These are phyloP conservation scores for Saguinus midas DNA, from an alignment of 2,113 vertebrate species.

Conservation along the genomic window DNA sequence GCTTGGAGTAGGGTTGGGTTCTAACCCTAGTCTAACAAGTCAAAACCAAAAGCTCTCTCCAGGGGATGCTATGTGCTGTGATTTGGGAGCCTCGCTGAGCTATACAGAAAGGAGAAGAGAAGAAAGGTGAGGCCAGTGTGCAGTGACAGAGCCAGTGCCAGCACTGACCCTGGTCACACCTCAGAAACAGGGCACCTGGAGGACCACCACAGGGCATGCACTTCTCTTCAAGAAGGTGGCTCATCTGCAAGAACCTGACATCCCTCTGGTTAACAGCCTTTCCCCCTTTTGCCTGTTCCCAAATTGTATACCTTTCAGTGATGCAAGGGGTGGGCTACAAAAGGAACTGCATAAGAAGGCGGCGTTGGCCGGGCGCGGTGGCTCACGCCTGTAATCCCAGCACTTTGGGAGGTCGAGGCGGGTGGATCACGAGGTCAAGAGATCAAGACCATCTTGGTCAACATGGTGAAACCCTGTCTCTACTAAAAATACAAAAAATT, in stretches of 20 bases:
- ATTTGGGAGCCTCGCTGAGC: neutral
- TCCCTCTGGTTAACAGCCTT: neutral
- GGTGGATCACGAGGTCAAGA: no score
- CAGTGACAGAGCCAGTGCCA: neutral
- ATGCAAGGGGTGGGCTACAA: neutral
- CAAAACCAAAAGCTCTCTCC: neutral
- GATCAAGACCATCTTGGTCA: no score
- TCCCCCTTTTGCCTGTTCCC: neutral
- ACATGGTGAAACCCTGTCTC: no score
- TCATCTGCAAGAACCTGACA: neutral
- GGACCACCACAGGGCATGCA: no score
- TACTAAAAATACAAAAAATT: no score
- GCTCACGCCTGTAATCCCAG: no score
- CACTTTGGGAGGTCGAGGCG: no score
- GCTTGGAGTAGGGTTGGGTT: no score
- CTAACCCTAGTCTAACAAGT: neutral
- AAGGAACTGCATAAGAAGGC: neutral
- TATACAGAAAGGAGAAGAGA: neutral
- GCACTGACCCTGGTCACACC: rapidly evolving
- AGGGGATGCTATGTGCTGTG: neutral
- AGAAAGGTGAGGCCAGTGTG: rapidly evolving
- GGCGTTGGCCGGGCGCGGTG: neutral
- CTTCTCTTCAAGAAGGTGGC: neutral
- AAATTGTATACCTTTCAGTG: neutral
- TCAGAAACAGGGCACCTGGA: neutral